These are phyloP conservation scores for Mus spicilegus DNA, from an alignment of 2,113 vertebrate species.

Conservation along the genomic window DNA sequence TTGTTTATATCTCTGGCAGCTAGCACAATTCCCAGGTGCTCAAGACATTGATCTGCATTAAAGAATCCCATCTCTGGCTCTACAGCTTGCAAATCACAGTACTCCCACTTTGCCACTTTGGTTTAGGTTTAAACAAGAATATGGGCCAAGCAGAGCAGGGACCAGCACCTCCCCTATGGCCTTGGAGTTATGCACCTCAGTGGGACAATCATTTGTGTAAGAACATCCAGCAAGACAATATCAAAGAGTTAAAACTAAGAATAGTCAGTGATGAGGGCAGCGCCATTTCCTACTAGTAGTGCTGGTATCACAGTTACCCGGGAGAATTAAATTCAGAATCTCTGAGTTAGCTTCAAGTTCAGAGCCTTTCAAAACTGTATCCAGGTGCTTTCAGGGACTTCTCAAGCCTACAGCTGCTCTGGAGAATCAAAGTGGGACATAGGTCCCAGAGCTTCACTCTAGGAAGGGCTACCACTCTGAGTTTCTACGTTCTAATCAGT, in stretches of 20 bases:
- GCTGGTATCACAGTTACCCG: neutral
- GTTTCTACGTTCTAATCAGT: neutral
- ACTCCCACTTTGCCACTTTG: neutral
- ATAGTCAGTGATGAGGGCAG: neutral
- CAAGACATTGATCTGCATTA: neutral
- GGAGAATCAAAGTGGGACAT: neutral
- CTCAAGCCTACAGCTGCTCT: neutral
- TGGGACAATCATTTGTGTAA: neutral
- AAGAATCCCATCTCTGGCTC: constrained; percentile 2
- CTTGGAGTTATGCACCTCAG: neutral
- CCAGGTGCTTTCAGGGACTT: neutral
- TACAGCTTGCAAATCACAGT: constrained; percentile 2
- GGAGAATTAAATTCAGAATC: neutral
- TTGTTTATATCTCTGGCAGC: neutral
- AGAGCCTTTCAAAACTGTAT: constrained; percentile 12
- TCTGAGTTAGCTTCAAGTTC: neutral
- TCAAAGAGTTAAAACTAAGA: neutral
- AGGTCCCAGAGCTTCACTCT: neutral
- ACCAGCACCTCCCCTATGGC: neutral
- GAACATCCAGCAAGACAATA: neutral
- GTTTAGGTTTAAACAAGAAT: neutral
- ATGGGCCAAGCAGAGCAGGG: neutral
- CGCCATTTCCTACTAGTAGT: neutral
- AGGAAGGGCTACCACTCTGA: neutral
- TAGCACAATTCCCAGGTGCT: neutral